Percentiles rank a stretch among this genome's conserved stretches.
phyloP scores from a whole-genome alignment of 2,888 invertebrate genomes.

The Apodemia zela region DNA sequence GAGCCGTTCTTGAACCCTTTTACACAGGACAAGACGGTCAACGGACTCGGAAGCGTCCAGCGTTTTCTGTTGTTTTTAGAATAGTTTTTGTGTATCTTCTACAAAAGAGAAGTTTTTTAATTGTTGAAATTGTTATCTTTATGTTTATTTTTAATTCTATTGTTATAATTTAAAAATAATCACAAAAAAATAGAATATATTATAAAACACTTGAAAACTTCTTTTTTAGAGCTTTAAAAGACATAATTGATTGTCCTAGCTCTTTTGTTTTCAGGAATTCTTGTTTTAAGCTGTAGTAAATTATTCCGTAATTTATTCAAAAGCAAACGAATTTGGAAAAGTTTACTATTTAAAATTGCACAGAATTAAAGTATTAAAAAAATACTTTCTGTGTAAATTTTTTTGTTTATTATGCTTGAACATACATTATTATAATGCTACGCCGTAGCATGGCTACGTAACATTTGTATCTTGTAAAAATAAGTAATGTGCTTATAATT shows the following conservation, averaged over 20 bases:
- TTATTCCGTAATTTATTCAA: constrained; percentile 34
- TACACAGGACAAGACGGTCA: constrained; percentile 70
- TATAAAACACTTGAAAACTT: constrained; percentile 8
- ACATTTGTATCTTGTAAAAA: neutral
- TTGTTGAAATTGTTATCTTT: neutral
- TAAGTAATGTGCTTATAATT: too few relatives aligned
- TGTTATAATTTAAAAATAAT: too few relatives aligned
- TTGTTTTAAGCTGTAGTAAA: constrained; percentile 35
- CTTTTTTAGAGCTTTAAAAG: constrained; percentile 39
- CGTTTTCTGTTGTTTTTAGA: constrained; percentile 46
- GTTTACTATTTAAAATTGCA: neutral
- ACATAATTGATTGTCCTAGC: constrained; percentile 40
- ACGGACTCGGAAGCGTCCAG: constrained; percentile 51
- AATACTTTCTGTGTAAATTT: constrained; percentile 1
- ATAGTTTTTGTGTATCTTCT: constrained; percentile 44
- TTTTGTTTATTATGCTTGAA: neutral
- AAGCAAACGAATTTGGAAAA: neutral
- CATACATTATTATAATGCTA: constrained; percentile 7
- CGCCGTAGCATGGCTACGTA: neutral
- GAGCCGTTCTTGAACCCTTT: constrained; percentile 66
- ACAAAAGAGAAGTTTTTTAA: constrained; percentile 21
- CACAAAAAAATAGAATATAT: too few relatives aligned
- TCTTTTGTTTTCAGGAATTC: constrained; percentile 29
- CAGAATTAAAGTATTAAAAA: neutral
- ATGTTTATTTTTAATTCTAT: neutral